Base-by-base conservation (phyloP, 1,140 invertebrate genomes). In the Eufriesea mexicana region DNA sequence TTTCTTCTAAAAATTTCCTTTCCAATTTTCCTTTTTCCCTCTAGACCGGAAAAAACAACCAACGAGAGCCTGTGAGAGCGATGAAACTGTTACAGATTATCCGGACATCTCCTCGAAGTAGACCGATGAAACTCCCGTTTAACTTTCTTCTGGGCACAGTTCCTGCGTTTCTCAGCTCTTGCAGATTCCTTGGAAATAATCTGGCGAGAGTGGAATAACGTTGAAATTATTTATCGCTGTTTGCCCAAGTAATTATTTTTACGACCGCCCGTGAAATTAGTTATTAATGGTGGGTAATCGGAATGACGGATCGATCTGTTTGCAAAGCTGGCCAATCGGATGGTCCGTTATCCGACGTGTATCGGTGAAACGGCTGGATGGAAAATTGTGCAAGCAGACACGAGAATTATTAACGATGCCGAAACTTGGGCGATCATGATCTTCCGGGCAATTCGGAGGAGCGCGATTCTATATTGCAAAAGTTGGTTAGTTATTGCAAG, bases 401-500 rank as follows among this genome's bases (percentile, higher is more conserved):
- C n/a, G 71, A 47, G 23, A 55, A 35, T 75, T 57, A 66, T 66
- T 16, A 57, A 55, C 51, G 61, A 45, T 5, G 28, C n/a, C 1
- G 79, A 57, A 81, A 81, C 7, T 79, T 45, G 14, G 25, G 0
- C 55, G 54, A 72, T 51, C 68, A 54, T 47, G 57, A 79, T 75
- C 61, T 73, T 25, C 10, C 5, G 42, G 2, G n/a, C 9, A 6
- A 54, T n/a, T 47, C 59, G 61, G 14, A 49, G 25, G 35, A 47
- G 20, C 42, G 28, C 14, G 61, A 57, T 47, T 28, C 14, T 62
- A 64, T 64, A 74, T 80, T 74, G 59, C 49, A 42, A 64, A 74
- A 80, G 68, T 73, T 80, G 16, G 57, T 5, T 8, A 42, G 49
- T 80, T 80, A 72, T 80, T 64, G 18, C 49, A 74, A 64, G 49